A percentile compares a stretch with the other conserved stretches of the same genome.
Evolutionary conservation across 2,888 invertebrate species (phyloP).

Genomic region (Trachelus troglodyta): DNA sequence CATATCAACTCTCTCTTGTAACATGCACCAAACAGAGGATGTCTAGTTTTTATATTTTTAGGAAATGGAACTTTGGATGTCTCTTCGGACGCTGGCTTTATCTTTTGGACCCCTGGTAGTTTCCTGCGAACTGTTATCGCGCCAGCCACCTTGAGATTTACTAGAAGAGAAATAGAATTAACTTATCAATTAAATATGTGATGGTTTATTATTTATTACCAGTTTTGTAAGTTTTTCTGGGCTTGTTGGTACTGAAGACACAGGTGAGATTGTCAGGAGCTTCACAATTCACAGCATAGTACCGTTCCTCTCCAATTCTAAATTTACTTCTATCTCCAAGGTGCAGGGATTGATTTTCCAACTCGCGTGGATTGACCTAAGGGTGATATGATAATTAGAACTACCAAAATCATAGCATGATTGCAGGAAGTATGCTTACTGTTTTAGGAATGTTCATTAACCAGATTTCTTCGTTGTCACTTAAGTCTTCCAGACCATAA

Average conservation of each 20-base stretch:
- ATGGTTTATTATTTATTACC: conserved; percentile 10
- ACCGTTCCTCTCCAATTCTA: conserved; percentile 29
- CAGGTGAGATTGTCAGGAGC: conserved; percentile 29
- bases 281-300: conserved; percentile 27
- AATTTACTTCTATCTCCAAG: conserved; percentile 33
- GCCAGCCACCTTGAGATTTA: conserved; percentile 33
- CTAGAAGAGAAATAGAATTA: conserved; percentile 18
- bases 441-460: conserved; percentile 35
- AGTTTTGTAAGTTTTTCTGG: conserved; percentile 10
- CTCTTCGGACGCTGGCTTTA: conserved; percentile 7
- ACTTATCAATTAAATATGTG: too few species aligned
- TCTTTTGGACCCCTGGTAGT: conserved; percentile 18
- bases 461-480: conserved; percentile 33
- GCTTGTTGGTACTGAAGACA: conserved; percentile 23
- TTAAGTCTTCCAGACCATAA: conserved; percentile 24
- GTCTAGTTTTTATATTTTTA: conserved; percentile 31
- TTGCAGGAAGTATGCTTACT: conserved; percentile 18
- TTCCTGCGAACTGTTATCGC: conserved; percentile 31
- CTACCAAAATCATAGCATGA: neutral
- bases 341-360: conserved; percentile 30
- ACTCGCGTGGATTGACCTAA: conserved; percentile 9
- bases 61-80: conserved; percentile 29
- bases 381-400: neutral
- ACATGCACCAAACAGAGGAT: conserved; percentile 33
- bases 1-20: neutral